These are phyloP conservation scores for Megalonaias nervosa DNA, from an alignment of 1,140 invertebrate genomes.

Conservation along the genomic window DNA sequence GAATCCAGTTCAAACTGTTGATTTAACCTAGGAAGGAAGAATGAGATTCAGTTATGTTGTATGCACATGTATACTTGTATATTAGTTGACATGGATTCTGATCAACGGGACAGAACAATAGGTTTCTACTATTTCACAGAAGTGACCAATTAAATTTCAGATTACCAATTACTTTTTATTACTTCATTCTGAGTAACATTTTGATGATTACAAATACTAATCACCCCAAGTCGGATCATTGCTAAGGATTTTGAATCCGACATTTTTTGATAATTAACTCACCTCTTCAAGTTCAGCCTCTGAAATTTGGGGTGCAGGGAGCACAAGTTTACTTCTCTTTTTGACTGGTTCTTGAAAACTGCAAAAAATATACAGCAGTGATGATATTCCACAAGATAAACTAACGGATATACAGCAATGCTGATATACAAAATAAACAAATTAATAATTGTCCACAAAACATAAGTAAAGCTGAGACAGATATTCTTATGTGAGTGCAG, in stretches of 20 bases:
- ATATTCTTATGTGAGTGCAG: too few species aligned
- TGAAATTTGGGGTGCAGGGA: slow-evolving; percentile 97
- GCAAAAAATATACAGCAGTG: slow-evolving; percentile 6
- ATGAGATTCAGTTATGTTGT: too few species aligned
- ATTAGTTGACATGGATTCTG: too few species aligned
- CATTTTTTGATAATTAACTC: background rate
- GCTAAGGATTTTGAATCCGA: background rate
- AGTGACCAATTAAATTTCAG: background rate
- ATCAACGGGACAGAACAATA: background rate
- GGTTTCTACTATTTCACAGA: background rate
- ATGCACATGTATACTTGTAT: too few species aligned
- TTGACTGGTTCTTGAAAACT: slow-evolving; percentile 83
- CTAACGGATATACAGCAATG: too few species aligned
- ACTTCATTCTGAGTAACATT: background rate
- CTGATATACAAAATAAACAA: too few species aligned
- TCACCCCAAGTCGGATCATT: background rate
- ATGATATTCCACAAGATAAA: too few species aligned
- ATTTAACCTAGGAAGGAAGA: too few species aligned
- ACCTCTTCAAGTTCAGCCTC: slow-evolving; percentile 82
- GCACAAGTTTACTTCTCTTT: slow-evolving; percentile 95
- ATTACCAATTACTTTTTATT: background rate
- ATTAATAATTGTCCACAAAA: too few species aligned
- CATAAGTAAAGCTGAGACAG: too few species aligned
- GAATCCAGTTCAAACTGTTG: too few species aligned
- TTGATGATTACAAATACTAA: background rate